Base-by-base conservation (phyloP, 2,113 vertebrate genomes). In the Semicossyphus pulcher region DNA sequence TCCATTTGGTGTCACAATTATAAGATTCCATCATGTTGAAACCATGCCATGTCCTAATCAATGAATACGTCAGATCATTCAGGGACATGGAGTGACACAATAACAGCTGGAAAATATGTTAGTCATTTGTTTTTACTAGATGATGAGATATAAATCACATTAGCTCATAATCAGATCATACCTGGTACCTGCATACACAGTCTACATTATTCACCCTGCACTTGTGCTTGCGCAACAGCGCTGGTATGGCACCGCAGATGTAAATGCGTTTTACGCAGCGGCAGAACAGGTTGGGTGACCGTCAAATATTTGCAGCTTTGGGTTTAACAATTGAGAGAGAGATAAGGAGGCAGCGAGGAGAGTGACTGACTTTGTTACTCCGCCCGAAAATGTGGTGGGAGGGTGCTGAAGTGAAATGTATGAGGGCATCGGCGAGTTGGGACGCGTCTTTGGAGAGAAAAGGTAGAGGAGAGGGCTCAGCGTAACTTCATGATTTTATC, bases 351-450 rank as follows among this genome's bases (percentile, higher is more conserved):
- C n/a, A 31, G 52, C 15, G 7, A 52, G 49, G 49, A 72, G 66
- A 74, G 58, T n/a, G 14, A 36, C 45, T 10, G 69, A 66, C 48
- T 73, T 63, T 54, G 76, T 73, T 72, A 85, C 85, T 79, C 85
- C 83, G 87, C 87, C 84, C 78, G 62, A 57, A 75, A 71, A 60
- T 39, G 65, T 45, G 71, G 76, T 88, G 88, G 87, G 90, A 83
- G 90, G 88, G 85, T 20, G 69, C 70, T 60, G 68, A 57, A 42
- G 41, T 14, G 31, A 51, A 72, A 29, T 25, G 72, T 25, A 25
- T 12, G 71, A 78, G 61, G 52, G 29, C 73, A 70, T 71, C 47
- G 32, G 56, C 86, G 72, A 83, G 86, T 85, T 74, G 49, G 67
- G 79, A 88, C 84, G 67, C 78, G 79, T 88, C 78, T 77, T 78